Percentiles rank a stretch among this genome's conserved stretches.
Evolutionary conservation across 2,113 vertebrate genomes (phyloP).

Genomic region (Callorhinus ursinus): DNA sequence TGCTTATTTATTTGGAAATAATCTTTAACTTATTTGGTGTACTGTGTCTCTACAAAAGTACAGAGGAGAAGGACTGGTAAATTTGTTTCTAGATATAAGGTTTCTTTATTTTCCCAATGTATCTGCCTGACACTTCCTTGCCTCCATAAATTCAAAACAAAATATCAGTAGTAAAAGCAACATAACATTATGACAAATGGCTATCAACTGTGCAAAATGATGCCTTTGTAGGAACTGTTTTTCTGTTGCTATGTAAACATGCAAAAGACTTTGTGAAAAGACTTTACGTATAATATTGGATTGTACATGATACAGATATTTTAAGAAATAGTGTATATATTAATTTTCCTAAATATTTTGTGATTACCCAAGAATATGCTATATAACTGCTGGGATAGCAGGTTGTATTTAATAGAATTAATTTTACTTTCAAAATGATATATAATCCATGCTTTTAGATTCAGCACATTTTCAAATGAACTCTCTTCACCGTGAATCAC

Average conservation of each 20-base stretch:
- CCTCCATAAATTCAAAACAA: background rate
- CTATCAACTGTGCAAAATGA: background rate
- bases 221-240: background rate
- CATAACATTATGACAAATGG: background rate
- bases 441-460: background rate
- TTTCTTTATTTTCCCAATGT: background rate
- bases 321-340: background rate
- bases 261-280: background rate
- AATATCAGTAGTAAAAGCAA: background rate
- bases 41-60: background rate
- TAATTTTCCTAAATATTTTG: background rate
- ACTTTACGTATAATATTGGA: background rate
- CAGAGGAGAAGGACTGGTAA: background rate
- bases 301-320: background rate
- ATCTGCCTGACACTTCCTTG: background rate
- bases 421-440: background rate
- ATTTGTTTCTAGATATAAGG: background rate
- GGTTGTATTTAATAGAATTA: background rate
- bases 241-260: constrained; percentile 17
- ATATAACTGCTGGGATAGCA: background rate
- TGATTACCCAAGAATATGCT: background rate
- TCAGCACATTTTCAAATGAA: background rate
- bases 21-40: background rate
- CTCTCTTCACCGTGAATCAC: background rate
- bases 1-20: constrained; percentile 43